Evolutionary conservation across 2,888 invertebrate species (phyloP).

Genomic region (Isoperla grammatica): DNA sequence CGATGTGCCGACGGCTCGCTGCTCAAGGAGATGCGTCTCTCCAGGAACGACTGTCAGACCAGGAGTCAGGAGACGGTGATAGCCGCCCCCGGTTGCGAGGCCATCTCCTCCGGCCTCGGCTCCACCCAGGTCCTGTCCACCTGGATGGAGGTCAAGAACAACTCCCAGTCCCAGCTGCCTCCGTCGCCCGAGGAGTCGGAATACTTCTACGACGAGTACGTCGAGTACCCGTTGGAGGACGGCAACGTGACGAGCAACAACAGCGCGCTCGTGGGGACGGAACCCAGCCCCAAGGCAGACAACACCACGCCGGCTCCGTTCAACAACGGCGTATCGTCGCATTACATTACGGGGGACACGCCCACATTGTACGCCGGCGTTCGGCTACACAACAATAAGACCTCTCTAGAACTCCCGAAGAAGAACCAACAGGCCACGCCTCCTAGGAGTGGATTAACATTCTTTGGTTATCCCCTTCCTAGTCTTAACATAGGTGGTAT

Average conservation of each 20-base stretch:
- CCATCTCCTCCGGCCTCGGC: constrained; percentile 46
- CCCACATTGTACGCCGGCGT: constrained; percentile 54
- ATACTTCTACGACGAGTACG: constrained; percentile 77
- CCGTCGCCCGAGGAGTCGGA: constrained; percentile 72
- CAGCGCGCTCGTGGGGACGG: constrained; percentile 22
- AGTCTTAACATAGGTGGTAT: constrained; percentile 54
- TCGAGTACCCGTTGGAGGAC: constrained; percentile 56
- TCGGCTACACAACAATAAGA: constrained; percentile 39
- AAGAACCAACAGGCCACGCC: constrained; percentile 39
- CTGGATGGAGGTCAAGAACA: constrained; percentile 50
- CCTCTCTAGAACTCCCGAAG: constrained; percentile 24
- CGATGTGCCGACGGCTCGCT: constrained; percentile 72
- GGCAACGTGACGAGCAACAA: constrained; percentile 45
- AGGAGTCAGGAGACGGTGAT: constrained; percentile 43
- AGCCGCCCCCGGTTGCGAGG: constrained; percentile 62
- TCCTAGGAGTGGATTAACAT: constrained; percentile 66
- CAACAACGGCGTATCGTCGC: constrained; percentile 32
- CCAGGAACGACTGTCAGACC: constrained; percentile 59
- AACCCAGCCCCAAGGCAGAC: background rate
- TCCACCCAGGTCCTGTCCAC: constrained; percentile 54
- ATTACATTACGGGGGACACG: constrained; percentile 51
- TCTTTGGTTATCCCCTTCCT: constrained; percentile 79
- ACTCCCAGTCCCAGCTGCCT: constrained; percentile 40
- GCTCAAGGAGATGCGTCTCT: constrained; percentile 65
- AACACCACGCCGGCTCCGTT: constrained; percentile 7